A percentile compares a stretch with the other conserved stretches of the same genome.
These are phyloP conservation scores for Myotis daubentonii DNA, from an alignment of 2,797 vertebrate genomes.

Conservation along the genomic window DNA sequence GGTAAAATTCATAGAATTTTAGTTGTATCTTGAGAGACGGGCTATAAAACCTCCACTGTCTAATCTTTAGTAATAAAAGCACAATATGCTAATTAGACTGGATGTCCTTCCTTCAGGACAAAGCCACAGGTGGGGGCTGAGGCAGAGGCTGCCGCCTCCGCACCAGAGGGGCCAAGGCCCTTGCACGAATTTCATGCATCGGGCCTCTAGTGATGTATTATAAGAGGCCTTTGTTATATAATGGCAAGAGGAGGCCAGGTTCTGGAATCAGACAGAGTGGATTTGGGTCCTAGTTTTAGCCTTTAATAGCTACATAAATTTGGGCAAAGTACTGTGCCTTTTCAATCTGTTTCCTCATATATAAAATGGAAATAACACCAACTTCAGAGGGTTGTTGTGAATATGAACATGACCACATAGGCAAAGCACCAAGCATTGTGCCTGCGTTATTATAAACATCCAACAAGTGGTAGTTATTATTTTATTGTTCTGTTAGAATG, in stretches of 20 bases:
- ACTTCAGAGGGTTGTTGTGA: background rate
- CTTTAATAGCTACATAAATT: background rate
- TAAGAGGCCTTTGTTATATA: background rate
- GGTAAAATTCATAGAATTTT: background rate
- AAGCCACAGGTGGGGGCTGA: no score
- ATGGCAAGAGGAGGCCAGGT: background rate
- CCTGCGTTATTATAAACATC: background rate
- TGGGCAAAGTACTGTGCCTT: background rate
- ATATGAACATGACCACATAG: background rate
- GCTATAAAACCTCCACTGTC: background rate
- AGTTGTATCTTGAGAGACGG: background rate
- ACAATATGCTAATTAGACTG: no score
- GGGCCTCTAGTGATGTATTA: no score
- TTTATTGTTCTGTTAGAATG: background rate
- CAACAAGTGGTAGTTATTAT: background rate
- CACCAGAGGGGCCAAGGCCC: no score
- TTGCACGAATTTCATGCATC: no score
- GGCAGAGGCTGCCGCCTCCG: no score
- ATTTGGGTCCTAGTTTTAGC: background rate
- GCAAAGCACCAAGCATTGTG: background rate
- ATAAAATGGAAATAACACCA: background rate
- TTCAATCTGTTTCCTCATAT: background rate
- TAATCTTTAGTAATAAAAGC: background rate
- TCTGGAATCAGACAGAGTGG: background rate
- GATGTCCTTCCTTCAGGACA: no score